Evolutionary conservation across 1,140 invertebrate species (phyloP), one percentile per base, ranked within the genome.

Genomic region (Drosophila funebris): DNA sequence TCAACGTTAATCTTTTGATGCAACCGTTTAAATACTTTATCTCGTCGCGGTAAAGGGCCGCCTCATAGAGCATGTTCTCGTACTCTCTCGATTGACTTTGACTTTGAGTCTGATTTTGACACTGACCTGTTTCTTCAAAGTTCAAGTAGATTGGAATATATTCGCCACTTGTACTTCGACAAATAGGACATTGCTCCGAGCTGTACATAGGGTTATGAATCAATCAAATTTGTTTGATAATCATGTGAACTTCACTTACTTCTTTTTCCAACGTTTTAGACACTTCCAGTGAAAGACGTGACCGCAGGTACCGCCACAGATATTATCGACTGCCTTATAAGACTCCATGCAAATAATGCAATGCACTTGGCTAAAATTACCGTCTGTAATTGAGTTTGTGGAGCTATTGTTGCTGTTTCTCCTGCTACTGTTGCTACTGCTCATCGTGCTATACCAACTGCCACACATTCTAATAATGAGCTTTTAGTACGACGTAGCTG

Each of bases 41-140:
- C 18, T 83, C 80, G 1, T 83, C 67, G 14, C 73, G 75, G 27
- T 72, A 83, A 3, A 83, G 18, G 0, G 50, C 61, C 27, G 73
- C 57, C 29, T 83, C 80, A 33, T 83, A 83, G 4, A 79, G 44
- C 9, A 84, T n/a, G 36, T 67, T 76, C 2, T 79, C 76, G 9
- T 50, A 83, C 6, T 83, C 78, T 2, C 33, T 48, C 36, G 60
- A 41, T 4, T 43, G 43, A 22, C 20, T 43, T 43, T 43, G 18
- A 4, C 37, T 6, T 16, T 6, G 41, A 0, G 7, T 11, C 4
- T 31, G 24, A 20, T 36, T 54, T 8, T 18, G 39, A 13, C 18
- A 22, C n/a, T 31, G 31, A 2, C 22, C 48, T 3, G 11, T 0
- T 9, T 67, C 63, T 4, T 67, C 63, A 50, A 67, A 67, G 22